Evolutionary conservation across 2,113 vertebrate species (phyloP).

Genomic region (Prietella phreatophila): DNA sequence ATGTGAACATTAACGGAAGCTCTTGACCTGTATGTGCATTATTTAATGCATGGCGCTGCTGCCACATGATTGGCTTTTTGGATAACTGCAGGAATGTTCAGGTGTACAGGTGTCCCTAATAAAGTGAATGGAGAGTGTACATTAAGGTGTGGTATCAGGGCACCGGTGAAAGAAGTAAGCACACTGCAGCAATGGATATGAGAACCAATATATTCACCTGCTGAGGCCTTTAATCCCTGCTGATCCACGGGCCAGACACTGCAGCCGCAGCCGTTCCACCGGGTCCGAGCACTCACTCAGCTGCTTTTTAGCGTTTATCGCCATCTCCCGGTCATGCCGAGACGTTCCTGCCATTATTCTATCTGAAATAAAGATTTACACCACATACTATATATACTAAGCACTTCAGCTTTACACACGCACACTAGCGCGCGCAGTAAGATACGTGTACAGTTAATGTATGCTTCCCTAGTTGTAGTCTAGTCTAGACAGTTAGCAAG

Average conservation of each 20-base stretch:
- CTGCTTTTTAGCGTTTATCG: conserved; percentile 72
- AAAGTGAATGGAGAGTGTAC: too few relatives aligned
- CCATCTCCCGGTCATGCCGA: conserved; percentile 86
- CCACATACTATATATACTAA: too few relatives aligned
- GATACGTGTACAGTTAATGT: neutral
- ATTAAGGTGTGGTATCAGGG: neutral
- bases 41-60: too few relatives aligned
- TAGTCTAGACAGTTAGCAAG: neutral
- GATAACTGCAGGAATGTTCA: too few relatives aligned
- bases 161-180: neutral
- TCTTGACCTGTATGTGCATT: too few relatives aligned
- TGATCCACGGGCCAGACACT: conserved; percentile 84
- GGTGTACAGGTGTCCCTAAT: too few relatives aligned
- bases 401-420: neutral
- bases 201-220: conserved; percentile 67
- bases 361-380: neutral
- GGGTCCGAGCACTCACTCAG: conserved; percentile 74
- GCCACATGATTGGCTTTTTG: too few relatives aligned
- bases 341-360: conserved; percentile 84
- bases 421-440: neutral
- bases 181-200: neutral
- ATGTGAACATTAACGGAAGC: too few relatives aligned
- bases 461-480: neutral
- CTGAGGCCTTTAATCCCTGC: conserved; percentile 91
- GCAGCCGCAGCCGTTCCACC: conserved; percentile 81